These are phyloP conservation scores for Masnerella sp. DNA, from an alignment of 2,888 invertebrate genomes.

Conservation along the genomic window DNA sequence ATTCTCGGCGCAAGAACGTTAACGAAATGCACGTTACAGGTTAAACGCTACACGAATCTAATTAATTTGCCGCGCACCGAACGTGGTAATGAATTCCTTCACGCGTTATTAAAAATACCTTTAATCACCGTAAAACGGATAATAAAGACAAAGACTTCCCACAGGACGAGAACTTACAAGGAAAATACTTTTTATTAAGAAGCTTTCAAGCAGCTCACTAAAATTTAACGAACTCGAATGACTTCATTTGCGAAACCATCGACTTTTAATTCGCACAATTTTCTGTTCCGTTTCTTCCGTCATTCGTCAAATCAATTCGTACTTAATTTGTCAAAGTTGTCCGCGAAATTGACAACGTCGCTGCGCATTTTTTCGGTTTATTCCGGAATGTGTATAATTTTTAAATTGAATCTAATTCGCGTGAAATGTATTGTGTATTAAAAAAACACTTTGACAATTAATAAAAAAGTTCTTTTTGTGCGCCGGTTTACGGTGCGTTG, in stretches of 20 bases:
- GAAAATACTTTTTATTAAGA: conserved; percentile 10
- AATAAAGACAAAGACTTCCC: conserved; percentile 1
- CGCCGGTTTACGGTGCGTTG: too few relatives aligned
- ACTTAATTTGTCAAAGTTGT: not conserved
- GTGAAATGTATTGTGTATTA: too few relatives aligned
- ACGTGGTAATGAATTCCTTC: conserved; percentile 20
- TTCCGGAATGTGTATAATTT: too few relatives aligned
- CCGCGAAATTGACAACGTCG: not conserved
- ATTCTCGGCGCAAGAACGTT: conserved; percentile 19
- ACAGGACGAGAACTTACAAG: conserved; percentile 3
- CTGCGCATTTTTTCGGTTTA: not conserved
- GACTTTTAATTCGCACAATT: conserved; percentile 11
- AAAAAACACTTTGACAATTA: too few relatives aligned
- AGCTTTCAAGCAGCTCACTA: not conserved
- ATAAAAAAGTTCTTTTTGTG: too few relatives aligned
- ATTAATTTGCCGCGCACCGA: conserved; percentile 11
- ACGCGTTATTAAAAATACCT: conserved; percentile 19
- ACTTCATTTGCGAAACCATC: conserved; percentile 22
- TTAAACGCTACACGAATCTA: conserved; percentile 7
- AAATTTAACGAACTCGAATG: conserved; percentile 20
- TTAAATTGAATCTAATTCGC: too few relatives aligned
- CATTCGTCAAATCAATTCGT: conserved; percentile 7
- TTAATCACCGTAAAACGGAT: conserved; percentile 5
- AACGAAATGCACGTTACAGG: conserved; percentile 17
- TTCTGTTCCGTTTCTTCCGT: conserved; percentile 10